Conservation (phyloP, 2,888 invertebrate species). For the Thereva nobilitata region DNA sequence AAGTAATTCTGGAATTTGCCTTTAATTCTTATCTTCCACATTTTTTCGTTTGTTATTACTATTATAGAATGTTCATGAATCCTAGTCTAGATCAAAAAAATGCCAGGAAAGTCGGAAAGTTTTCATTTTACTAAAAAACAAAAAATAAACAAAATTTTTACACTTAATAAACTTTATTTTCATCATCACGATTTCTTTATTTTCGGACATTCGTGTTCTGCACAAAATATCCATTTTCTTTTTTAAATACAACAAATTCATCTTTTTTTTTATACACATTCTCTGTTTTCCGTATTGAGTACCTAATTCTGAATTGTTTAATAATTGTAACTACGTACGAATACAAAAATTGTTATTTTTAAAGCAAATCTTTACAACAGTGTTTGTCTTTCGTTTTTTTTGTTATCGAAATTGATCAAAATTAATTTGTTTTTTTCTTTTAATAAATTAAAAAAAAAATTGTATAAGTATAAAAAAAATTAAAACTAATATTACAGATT, state of each 20-base stretch:
- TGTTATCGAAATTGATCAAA: too few species aligned
- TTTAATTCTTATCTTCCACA: too few species aligned
- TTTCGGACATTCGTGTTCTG: constrained; percentile 6
- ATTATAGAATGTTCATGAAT: neutral
- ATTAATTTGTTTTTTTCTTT: constrained; percentile 6
- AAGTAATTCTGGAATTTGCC: too few species aligned
- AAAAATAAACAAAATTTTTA: constrained; percentile 11
- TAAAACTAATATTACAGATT: constrained; percentile 11
- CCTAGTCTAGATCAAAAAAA: too few species aligned
- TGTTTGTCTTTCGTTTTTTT: too few species aligned
- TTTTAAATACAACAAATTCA: constrained; percentile 19
- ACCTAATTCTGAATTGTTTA: constrained; percentile 4
- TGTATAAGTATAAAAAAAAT: constrained; percentile 21
- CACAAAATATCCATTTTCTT: constrained; percentile 3
- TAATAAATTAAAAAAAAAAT: constrained; percentile 26
- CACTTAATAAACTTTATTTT: constrained; percentile 34
- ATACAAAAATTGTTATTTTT: constrained; percentile 23
- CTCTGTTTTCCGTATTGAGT: constrained; percentile 7
- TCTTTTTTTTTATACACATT: constrained; percentile 10
- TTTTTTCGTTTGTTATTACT: neutral
- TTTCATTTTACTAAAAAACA: neutral
- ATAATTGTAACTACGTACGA: constrained; percentile 15
- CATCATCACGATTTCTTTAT: constrained; percentile 28
- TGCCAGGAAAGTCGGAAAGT: too few species aligned
- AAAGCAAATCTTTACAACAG: constrained; percentile 33